phyloP scores from a whole-genome alignment of 2,888 invertebrate genomes.

The Aporophyla nigra region DNA sequence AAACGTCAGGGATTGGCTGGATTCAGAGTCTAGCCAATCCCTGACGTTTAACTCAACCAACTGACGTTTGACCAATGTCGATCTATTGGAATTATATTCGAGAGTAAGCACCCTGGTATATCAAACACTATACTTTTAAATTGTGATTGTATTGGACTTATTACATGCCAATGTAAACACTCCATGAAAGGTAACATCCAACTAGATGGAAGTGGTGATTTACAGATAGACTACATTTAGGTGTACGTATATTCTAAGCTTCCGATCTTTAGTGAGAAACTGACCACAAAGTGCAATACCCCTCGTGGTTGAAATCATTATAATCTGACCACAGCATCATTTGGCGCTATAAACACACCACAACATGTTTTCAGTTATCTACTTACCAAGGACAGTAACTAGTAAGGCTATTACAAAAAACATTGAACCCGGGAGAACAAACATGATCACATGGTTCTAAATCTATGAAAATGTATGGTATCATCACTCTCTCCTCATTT shows the following conservation, averaged over 20 bases:
- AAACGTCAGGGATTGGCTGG: too few relatives aligned
- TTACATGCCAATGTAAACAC: background rate
- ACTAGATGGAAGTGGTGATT: background rate
- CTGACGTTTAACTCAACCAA: too few relatives aligned
- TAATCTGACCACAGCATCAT: slow-evolving; percentile 47
- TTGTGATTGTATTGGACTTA: background rate
- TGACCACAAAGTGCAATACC: slow-evolving; percentile 49
- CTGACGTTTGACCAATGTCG: too few relatives aligned
- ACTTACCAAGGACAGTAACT: slow-evolving; percentile 9
- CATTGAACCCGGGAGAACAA: background rate
- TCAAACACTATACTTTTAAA: background rate
- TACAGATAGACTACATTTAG: background rate
- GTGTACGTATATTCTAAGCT: slow-evolving; percentile 1
- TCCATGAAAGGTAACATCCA: background rate
- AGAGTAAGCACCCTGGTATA: too few relatives aligned
- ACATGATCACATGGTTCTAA: background rate
- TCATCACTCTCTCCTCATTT: background rate
- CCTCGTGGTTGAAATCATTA: slow-evolving; percentile 41
- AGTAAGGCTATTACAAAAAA: background rate
- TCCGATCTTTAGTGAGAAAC: slow-evolving; percentile 23
- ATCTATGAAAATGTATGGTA: slow-evolving; percentile 9
- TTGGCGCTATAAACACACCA: slow-evolving; percentile 24
- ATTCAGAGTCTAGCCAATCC: too few relatives aligned
- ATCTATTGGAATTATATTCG: too few relatives aligned
- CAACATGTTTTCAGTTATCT: slow-evolving; percentile 47